A percentile compares a stretch with the other conserved stretches of the same genome.
Conservation (phyloP, 2,113 vertebrate genomes). For the Corydoras sp. region DNA sequence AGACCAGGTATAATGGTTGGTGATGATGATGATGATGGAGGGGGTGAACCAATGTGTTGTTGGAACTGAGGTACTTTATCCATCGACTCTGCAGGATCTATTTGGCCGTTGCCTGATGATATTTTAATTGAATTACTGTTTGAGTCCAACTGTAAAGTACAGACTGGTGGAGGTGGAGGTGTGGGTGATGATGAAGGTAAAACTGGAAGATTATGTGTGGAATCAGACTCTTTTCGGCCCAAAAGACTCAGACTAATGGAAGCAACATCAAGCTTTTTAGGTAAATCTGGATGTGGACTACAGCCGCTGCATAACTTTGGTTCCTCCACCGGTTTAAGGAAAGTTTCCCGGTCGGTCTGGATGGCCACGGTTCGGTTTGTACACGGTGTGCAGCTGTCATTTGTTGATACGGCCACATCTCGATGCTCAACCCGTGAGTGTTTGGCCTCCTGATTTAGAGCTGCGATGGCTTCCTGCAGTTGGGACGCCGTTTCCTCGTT, state of each 20-base stretch:
- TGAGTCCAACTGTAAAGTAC: conserved; percentile 51
- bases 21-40: conserved; percentile 17
- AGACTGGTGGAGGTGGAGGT: conserved; percentile 35
- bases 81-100: too few relatives aligned
- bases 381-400: conserved; percentile 67
- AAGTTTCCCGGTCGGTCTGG: conserved; percentile 86
- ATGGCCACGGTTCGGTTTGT: conserved; percentile 78
- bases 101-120: neutral
- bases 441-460: conserved; percentile 56
- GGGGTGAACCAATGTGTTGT: conserved; percentile 32
- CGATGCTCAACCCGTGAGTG: conserved; percentile 63
- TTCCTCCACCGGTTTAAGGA: conserved; percentile 71
- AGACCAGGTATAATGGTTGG: too few relatives aligned
- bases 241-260: conserved; percentile 69
- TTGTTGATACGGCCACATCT: conserved; percentile 77
- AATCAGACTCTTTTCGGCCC: conserved; percentile 53
- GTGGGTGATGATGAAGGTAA: conserved; percentile 36
- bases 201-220: conserved; percentile 37
- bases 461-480: conserved; percentile 67
- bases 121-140: conserved; percentile 13
- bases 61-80: neutral
- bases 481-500: conserved; percentile 67
- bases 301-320: conserved; percentile 55
- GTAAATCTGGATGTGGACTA: conserved; percentile 61
- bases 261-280: conserved; percentile 77